These are phyloP conservation scores for Lithobius niger DNA, from an alignment of 1,140 invertebrate genomes.

Conservation along the genomic window DNA sequence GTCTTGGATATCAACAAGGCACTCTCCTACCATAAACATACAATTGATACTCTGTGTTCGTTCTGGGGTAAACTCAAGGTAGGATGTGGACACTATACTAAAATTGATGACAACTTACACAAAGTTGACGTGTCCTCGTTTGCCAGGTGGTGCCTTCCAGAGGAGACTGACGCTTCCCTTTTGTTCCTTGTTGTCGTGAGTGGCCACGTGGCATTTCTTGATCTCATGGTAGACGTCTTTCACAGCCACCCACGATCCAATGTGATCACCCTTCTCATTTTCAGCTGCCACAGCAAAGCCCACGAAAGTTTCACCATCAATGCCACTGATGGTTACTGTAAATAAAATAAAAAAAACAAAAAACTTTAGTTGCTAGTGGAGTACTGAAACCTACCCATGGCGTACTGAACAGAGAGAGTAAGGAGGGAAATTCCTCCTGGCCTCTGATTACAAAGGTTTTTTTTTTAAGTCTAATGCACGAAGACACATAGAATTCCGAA, in stretches of 20 bases:
- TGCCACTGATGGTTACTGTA: not conserved
- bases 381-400: no score
- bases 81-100: no score
- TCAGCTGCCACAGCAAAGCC: not conserved
- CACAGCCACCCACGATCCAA: not conserved
- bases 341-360: not conserved
- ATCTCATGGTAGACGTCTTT: not conserved
- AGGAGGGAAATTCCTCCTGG: no score
- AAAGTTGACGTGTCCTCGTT: slow-evolving; percentile 10
- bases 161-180: not conserved
- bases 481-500: no score
- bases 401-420: no score
- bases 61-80: no score
- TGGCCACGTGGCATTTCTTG: not conserved
- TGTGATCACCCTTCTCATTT: not conserved
- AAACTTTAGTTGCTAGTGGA: no score
- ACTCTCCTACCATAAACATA: no score
- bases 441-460: no score
- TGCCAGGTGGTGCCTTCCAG: slow-evolving; percentile 8
- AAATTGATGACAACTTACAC: slow-evolving; percentile 3
- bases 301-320: not conserved
- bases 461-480: no score
- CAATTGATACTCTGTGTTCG: no score
- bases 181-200: not conserved
- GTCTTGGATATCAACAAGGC: no score